Base-by-base conservation (phyloP, 2,797 vertebrate genomes). In the Naso thynnoides region DNA sequence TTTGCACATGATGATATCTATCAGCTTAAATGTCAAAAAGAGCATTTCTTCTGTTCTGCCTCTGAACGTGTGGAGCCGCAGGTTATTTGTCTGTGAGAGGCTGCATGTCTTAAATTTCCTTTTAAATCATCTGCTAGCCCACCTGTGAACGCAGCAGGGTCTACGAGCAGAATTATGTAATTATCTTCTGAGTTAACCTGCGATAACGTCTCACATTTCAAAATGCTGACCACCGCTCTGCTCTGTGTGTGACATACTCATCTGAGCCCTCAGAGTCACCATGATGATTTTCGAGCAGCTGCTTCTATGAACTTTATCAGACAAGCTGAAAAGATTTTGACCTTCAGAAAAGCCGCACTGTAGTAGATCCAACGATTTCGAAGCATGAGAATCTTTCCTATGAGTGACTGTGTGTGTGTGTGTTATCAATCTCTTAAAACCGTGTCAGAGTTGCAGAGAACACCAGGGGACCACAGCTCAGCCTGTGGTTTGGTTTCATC, bases 401-500 rank as follows among this genome's bases (percentile, higher is more conserved):
- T 59, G 71, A 74, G 76, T 23, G n/a, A n/a, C n/a, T 39, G 39
- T 6, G 27, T 7, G 23, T n/a, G n/a, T n/a, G 45, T 49, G 21
- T 61, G 15, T 76, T 42, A 73, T 59, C 69, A 24, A 23, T 73
- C 64, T 68, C 57, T 85, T 81, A 65, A 57, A 81, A 76, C 13
- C n/a, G 6, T 39, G n/a, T 65, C 62, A 69, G 8, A 63, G 63
- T 76, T 70, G 62, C 73, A 84, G 50, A 81, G 50, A 80, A 59
- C 62, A 50, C 72, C 6, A 19, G 21, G 36, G 74, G 67, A 84
- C 68, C 84, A 45, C 73, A 90, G 41, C 48, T 65, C 5, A 57
- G 15, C 75, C 39, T 90, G 91, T 74, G 90, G 91, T 91, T 91
- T 66, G 39, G 81, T 92, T 83, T 92, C 80, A 84, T 83, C 82